Base-by-base conservation (phyloP, 2,888 invertebrate species). In the Dromius quadrimaculatus region DNA sequence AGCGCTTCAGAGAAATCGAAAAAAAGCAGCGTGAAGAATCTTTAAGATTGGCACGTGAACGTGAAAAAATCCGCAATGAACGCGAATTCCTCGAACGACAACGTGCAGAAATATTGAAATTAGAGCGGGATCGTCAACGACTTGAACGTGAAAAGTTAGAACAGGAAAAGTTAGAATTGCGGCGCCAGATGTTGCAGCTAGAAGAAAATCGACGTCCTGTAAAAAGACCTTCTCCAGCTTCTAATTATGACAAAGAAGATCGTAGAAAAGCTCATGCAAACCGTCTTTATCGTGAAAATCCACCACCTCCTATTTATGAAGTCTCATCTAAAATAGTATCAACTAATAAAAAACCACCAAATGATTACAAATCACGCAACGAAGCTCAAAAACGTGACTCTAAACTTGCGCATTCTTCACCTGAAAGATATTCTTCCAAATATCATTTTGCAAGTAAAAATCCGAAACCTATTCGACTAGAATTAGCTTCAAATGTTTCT, bases 31-130 rank as follows among this genome's bases (percentile, higher is more conserved):
- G 93, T 2, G 92, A 92, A 79, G 95, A 97, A 83, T 92, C 94
- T 34, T 87, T 90, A 45, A 89, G 93, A 62, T 85, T 95, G 62
- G 92, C 91, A 72, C 86, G 92, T 59, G 94, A 95, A 80, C 86
- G 93, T 20, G 92, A 93, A 77, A 92, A 92, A 78, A 83, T 95
- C 73, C 87, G 92, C 47, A 84, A 92, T 9, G 97, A 97, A 82
- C 88, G 94, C 17, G 95, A 95, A 77, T 90, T 91, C 75, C 89
- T 96, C 64, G 97, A 97, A 79, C 88, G 93, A 1, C 95, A 95
- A 79, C 93, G 93, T 82, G 91, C 92, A 11, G 95, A 96, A 79
- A 81, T 95, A 19, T 84, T 95, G 74, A 88, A 93, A 62, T 81
- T 95, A 74, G 94, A 95, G 80, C 87, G 94, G 11, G 95, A 95